A percentile compares a stretch with the other conserved stretches of the same genome.
phyloP scores from a whole-genome alignment of 2,113 vertebrate species.

The Pteruthius melanotis region DNA sequence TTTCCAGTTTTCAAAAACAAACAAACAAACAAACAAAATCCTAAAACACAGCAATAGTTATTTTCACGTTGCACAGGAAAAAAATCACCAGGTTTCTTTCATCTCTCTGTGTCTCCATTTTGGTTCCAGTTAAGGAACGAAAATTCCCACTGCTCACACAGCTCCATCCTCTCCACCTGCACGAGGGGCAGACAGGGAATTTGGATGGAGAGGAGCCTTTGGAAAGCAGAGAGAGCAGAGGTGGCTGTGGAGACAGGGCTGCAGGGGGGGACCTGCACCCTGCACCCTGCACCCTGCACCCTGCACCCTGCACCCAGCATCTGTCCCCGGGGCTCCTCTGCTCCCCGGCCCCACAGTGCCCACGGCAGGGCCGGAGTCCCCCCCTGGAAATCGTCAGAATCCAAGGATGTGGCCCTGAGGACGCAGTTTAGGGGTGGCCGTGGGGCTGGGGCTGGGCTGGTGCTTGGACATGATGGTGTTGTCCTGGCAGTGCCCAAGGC shows the following conservation, averaged over 20 bases:
- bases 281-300: too few species aligned
- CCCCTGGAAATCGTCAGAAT: background rate
- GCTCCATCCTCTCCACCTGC: background rate
- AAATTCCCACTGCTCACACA: background rate
- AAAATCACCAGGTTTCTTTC: background rate
- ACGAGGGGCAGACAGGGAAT: background rate
- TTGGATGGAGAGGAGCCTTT: background rate
- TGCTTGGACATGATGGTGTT: background rate
- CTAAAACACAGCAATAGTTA: background rate
- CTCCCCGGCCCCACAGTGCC: background rate
- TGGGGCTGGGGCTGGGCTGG: background rate
- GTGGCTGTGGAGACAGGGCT: background rate
- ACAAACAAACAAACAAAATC: background rate
- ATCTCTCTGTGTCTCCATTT: background rate
- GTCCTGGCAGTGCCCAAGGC: rapidly evolving
- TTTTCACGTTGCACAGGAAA: background rate
- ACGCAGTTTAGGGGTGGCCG: too few species aligned
- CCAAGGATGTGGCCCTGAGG: background rate
- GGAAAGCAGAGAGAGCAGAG: background rate
- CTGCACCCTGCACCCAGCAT: too few species aligned
- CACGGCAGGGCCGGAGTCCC: background rate
- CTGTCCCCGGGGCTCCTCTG: background rate
- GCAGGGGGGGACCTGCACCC: too few species aligned
- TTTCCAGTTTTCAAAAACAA: background rate
- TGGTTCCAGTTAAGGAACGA: background rate